Base-by-base conservation (phyloP, 2,888 invertebrate genomes). In the Meteorus cinctellus region DNA sequence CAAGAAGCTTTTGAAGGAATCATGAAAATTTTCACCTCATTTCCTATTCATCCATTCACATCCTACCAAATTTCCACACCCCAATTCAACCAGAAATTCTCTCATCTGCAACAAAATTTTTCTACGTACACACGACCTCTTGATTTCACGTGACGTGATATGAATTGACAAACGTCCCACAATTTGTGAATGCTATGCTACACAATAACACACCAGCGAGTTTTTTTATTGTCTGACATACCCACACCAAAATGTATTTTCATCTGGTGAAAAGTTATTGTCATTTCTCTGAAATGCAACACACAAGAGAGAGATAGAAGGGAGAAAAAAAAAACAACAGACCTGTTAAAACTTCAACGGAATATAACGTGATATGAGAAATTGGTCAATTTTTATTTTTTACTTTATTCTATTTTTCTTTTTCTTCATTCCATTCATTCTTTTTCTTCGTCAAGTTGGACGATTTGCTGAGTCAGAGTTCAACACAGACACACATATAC, bases 401-500 rank as follows among this genome's bases (percentile, higher is more conserved):
- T 2, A 8, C 41, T 12, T 41, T 10, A 34, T 34, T 34, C 34
- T 34, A 34, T 27, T 34, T 66, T 66, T 68, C 45, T 45, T 10
- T 4, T 70, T 66, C 60, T 74, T 41, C 63, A 59, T 48, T 48
- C 0, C 41, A 41, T 41, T 41, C 8, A 41, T 48, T 4, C 16
- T 60, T 51, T 24, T 59, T 71, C 36, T 60, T 66, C 67, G 72
- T 79, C 63, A 71, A 48, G 48, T 48, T 16, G 48, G 16, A 48
- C 48, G n/a, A 16, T 48, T 48, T n/a, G 48, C 16, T 14, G n/a
- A 48, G 16, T 48, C n/a, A 12, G 41, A 41, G 41, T 41, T 41
- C 41, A 41, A 41, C 41, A 41, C 41, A 41, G 8, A 19, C 8
- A 55, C 8, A 55, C 2, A 55, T 24, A 55, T 55, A 24, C 24